Evolutionary conservation across 1,140 invertebrate genomes (phyloP).

Genomic region (Holotrichia oblita): DNA sequence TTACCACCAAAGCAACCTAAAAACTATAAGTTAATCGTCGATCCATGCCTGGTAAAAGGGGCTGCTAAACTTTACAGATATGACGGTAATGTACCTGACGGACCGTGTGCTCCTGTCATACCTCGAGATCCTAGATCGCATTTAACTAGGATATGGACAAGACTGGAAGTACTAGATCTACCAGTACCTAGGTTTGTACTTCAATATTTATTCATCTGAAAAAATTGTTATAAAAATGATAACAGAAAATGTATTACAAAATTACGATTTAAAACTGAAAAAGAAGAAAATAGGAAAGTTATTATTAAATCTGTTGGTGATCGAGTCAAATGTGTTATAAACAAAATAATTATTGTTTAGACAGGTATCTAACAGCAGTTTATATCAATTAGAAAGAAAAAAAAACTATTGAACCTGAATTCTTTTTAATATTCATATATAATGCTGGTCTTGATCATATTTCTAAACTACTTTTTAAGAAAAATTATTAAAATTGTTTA

Average conservation of each 20-base stretch:
- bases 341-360: neutral
- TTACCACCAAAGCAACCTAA: conserved; percentile 60
- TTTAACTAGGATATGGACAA: conserved; percentile 79
- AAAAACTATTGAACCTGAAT: too few species aligned
- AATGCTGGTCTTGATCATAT: neutral
- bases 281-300: neutral
- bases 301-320: neutral
- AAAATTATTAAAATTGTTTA: too few species aligned
- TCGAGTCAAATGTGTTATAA: neutral
- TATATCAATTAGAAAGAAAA: too few species aligned
- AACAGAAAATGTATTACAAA: neutral
- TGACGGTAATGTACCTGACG: conserved; percentile 87
- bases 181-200: conserved; percentile 78
- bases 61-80: conserved; percentile 86
- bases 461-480: neutral
- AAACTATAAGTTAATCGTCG: conserved; percentile 91
- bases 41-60: conserved; percentile 88
- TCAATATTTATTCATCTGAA: neutral
- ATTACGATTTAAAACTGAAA: neutral
- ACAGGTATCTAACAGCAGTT: neutral
- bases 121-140: conserved; percentile 88
- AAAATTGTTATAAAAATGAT: neutral
- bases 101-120: conserved; percentile 80
- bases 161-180: conserved; percentile 82
- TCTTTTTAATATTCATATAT: too few species aligned